phyloP scores from a whole-genome alignment of 2,888 invertebrate genomes.

The Esperia sulphurella region DNA sequence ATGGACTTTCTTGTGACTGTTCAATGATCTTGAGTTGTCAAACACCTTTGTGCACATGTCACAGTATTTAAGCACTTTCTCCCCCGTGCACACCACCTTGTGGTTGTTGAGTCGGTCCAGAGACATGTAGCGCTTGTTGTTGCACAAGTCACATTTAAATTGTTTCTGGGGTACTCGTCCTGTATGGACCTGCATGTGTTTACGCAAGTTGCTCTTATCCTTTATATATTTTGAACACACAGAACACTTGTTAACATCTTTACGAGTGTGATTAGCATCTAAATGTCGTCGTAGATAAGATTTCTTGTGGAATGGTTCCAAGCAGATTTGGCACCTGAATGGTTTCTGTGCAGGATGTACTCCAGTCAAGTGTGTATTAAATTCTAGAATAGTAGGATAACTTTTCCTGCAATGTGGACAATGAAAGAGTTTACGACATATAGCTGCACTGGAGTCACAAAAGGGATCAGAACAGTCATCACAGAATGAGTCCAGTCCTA shows the following conservation, averaged over 20 bases:
- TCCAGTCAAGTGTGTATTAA: slow-evolving; percentile 73
- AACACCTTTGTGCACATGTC: slow-evolving; percentile 78
- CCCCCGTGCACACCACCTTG: slow-evolving; percentile 74
- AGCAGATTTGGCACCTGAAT: slow-evolving; percentile 75
- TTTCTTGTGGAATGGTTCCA: slow-evolving; percentile 75
- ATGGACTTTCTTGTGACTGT: slow-evolving; percentile 77
- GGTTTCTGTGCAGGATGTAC: slow-evolving; percentile 76
- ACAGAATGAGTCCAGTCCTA: slow-evolving; percentile 69
- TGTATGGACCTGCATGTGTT: slow-evolving; percentile 78
- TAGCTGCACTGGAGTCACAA: slow-evolving; percentile 67
- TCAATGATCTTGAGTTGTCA: slow-evolving; percentile 75
- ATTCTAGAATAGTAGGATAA: slow-evolving; percentile 74
- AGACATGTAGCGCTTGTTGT: slow-evolving; percentile 77
- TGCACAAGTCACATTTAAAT: slow-evolving; percentile 76
- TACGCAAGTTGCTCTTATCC: slow-evolving; percentile 75
- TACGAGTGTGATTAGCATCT: slow-evolving; percentile 71
- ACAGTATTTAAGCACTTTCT: slow-evolving; percentile 72
- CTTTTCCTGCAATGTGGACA: slow-evolving; percentile 78
- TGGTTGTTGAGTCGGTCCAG: slow-evolving; percentile 75
- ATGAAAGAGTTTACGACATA: slow-evolving; percentile 73
- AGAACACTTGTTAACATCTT: slow-evolving; percentile 77
- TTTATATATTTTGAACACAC: slow-evolving; percentile 78
- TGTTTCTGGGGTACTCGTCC: slow-evolving; percentile 75
- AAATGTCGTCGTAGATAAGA: slow-evolving; percentile 72
- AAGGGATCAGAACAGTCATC: slow-evolving; percentile 77